These are phyloP conservation scores for Homarus americanus DNA, from an alignment of 1,140 invertebrate genomes.

Conservation along the genomic window DNA sequence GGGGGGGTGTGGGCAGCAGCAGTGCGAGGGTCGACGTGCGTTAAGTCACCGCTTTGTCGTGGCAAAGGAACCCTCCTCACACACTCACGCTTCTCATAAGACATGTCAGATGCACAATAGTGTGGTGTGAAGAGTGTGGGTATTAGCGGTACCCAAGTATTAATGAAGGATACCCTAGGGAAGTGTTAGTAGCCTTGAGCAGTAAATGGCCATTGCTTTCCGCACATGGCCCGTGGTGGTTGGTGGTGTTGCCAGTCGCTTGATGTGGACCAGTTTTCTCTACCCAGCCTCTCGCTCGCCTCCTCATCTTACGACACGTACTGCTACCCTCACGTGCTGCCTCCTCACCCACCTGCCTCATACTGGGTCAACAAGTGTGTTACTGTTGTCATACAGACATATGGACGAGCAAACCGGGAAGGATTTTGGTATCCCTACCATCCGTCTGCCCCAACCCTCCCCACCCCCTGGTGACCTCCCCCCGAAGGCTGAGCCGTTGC, in stretches of 20 bases:
- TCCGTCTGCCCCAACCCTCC: constrained; percentile 8
- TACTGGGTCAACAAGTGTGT: neutral
- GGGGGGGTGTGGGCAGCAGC: neutral
- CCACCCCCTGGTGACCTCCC: constrained; percentile 35
- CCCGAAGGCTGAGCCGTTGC: constrained; percentile 42
- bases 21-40: constrained; percentile 45
- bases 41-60: constrained; percentile 51
- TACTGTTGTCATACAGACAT: neutral
- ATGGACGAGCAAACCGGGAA: constrained; percentile 25
- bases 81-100: neutral
- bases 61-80: neutral
- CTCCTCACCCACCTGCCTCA: neutral
- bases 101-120: neutral
- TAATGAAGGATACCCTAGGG: constrained; percentile 27
- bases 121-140: neutral
- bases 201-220: constrained; percentile 67
- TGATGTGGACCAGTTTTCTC: constrained; percentile 6
- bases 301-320: neutral
- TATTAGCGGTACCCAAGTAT: neutral
- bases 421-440: constrained; percentile 51
- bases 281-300: neutral
- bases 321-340: neutral
- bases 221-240: constrained; percentile 59
- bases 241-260: constrained; percentile 41
- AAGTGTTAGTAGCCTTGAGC: constrained; percentile 59